Percentiles rank a stretch among this genome's conserved stretches.
Conservation (phyloP, 2,113 vertebrate species). For the Podilymbus podiceps region DNA sequence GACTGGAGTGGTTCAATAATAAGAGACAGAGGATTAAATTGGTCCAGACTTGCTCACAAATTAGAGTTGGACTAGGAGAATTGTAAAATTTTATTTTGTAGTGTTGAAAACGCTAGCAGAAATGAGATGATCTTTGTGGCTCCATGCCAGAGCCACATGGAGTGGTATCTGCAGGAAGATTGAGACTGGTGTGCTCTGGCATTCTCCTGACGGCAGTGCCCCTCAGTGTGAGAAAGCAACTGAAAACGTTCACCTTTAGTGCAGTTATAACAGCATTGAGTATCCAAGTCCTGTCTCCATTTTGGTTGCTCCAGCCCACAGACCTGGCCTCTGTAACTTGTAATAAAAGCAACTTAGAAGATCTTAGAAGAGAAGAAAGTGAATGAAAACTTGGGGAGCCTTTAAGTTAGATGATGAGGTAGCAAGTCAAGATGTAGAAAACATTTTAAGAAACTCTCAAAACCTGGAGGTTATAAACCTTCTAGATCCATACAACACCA, state of each 20-base stretch:
- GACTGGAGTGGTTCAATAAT: neutral
- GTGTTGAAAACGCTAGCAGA: neutral
- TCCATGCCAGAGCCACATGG: neutral
- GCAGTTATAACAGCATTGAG: neutral
- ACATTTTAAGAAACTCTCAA: neutral
- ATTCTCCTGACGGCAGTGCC: neutral
- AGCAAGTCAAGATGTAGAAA: neutral
- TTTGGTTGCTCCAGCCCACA: neutral
- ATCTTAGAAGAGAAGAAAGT: neutral
- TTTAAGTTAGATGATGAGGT: neutral
- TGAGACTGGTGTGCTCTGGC: neutral
- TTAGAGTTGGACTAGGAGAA: neutral
- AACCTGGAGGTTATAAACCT: neutral
- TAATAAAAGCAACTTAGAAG: neutral
- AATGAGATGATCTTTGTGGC: neutral
- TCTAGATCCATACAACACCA: neutral
- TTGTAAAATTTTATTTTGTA: neutral
- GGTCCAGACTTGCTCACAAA: neutral
- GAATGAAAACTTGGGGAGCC: neutral
- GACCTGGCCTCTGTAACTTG: neutral
- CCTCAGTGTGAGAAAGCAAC: neutral
- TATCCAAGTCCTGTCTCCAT: neutral
- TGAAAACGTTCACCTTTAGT: neutral
- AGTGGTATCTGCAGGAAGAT: neutral
- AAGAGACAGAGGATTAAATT: neutral